These are phyloP conservation scores for Ophiothrix spiculata DNA, from an alignment of 35 echinoderm and acorn worm species.

Conservation along the genomic window DNA sequence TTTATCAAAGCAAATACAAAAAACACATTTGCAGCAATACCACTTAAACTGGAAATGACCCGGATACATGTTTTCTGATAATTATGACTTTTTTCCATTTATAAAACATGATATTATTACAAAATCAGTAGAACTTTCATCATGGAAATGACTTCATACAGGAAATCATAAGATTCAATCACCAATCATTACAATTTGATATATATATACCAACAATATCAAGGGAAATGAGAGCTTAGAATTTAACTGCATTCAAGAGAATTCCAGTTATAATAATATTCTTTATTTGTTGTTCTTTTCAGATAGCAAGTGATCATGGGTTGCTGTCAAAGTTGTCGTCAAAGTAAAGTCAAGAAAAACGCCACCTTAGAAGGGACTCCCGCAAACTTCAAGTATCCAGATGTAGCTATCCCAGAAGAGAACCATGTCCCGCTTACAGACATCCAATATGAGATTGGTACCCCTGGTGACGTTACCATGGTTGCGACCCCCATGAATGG, in stretches of 20 bases:
- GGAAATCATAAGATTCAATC: neutral
- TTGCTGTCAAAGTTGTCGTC: slow-evolving; percentile 86
- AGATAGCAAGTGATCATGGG: slow-evolving; percentile 64
- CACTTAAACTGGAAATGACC: too few species aligned
- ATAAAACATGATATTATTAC: too few species aligned
- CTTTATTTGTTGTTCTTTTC: neutral
- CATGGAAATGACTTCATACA: neutral
- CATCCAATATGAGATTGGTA: slow-evolving; percentile 49
- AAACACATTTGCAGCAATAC: too few species aligned
- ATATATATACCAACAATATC: neutral
- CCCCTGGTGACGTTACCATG: slow-evolving; percentile 32
- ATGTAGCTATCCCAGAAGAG: slow-evolving; percentile 49
- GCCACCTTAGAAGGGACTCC: slow-evolving; percentile 15
- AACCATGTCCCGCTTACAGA: slow-evolving; percentile 56
- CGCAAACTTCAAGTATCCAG: slow-evolving; percentile 71
- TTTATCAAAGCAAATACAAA: too few species aligned
- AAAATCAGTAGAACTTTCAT: neutral
- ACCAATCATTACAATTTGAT: neutral
- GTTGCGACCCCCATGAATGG: slow-evolving; percentile 40
- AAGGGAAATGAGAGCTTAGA: neutral
- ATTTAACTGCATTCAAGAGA: too few species aligned
- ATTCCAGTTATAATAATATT: neutral
- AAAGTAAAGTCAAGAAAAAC: slow-evolving; percentile 62
- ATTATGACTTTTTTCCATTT: too few species aligned
- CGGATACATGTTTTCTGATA: too few species aligned